A percentile compares a stretch with the other conserved stretches of the same genome.
These are phyloP conservation scores for Chelonus insularis DNA, from an alignment of 1,140 invertebrate genomes.

Conservation along the genomic window DNA sequence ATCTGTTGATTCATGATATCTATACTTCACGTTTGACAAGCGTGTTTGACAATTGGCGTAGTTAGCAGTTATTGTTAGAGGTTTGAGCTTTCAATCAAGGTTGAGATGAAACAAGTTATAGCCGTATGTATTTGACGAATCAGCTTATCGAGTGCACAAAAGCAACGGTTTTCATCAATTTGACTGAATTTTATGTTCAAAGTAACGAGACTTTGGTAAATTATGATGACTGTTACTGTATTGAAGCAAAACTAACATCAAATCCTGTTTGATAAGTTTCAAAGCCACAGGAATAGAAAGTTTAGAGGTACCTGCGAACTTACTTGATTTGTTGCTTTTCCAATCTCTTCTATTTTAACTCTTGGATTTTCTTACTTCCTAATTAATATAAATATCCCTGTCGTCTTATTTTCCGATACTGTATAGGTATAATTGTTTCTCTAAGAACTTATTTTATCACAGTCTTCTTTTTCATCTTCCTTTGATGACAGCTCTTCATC, in stretches of 20 bases:
- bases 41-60: no score
- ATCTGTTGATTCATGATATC: conserved; percentile 10
- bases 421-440: conserved; percentile 12
- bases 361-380: conserved; percentile 38
- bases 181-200: no score
- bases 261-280: background rate
- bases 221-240: no score
- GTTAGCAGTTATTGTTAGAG: no score
- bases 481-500: background rate
- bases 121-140: no score
- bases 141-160: no score
- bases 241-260: no score
- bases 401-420: background rate
- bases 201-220: no score
- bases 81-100: no score
- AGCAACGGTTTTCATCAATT: no score
- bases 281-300: background rate
- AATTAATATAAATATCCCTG: conserved; percentile 47
- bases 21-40: background rate
- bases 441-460: background rate
- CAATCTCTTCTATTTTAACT: conserved; percentile 4
- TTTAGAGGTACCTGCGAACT: background rate
- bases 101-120: no score
- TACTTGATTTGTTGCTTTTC: conserved; percentile 4
- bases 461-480: background rate